Evolutionary conservation across 2,113 vertebrate species (phyloP).

Genomic region (Scatophagus argus): DNA sequence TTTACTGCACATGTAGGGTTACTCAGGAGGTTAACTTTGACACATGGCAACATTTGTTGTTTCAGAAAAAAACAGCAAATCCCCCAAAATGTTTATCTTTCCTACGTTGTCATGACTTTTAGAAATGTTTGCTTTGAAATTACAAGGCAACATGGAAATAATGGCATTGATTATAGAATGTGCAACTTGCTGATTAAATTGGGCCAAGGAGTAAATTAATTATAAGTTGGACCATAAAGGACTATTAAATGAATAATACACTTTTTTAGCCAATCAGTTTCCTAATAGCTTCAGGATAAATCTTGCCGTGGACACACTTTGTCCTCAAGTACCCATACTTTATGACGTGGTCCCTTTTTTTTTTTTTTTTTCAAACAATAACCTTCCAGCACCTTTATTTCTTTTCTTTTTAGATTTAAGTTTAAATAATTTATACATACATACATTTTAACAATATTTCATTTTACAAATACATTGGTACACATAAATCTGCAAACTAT

Average conservation of each 20-base stretch:
- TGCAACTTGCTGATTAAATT: slow-evolving; percentile 59
- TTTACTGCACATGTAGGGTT: slow-evolving; percentile 52
- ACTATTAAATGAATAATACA: slow-evolving; percentile 69
- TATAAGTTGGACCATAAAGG: slow-evolving; percentile 60
- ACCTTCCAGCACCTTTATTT: background rate
- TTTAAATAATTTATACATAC: no score
- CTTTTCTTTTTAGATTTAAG: background rate
- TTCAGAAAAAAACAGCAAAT: background rate
- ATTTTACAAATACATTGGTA: background rate
- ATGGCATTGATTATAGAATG: slow-evolving; percentile 54
- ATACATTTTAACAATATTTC: background rate
- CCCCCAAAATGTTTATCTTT: background rate
- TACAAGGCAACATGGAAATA: slow-evolving; percentile 23
- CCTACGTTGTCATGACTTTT: background rate
- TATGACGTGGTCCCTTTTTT: slow-evolving; percentile 1
- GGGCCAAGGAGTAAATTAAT: slow-evolving; percentile 64
- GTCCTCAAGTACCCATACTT: slow-evolving; percentile 46
- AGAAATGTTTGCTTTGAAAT: background rate
- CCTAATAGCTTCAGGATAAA: slow-evolving; percentile 54
- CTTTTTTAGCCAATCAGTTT: slow-evolving; percentile 65
- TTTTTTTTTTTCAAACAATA: background rate
- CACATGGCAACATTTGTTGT: background rate
- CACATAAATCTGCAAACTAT: background rate
- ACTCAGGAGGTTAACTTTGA: slow-evolving; percentile 32
- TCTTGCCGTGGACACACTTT: slow-evolving; percentile 30